phyloP scores from a whole-genome alignment of 2,888 invertebrate species.

The Eupsilia transversa region DNA sequence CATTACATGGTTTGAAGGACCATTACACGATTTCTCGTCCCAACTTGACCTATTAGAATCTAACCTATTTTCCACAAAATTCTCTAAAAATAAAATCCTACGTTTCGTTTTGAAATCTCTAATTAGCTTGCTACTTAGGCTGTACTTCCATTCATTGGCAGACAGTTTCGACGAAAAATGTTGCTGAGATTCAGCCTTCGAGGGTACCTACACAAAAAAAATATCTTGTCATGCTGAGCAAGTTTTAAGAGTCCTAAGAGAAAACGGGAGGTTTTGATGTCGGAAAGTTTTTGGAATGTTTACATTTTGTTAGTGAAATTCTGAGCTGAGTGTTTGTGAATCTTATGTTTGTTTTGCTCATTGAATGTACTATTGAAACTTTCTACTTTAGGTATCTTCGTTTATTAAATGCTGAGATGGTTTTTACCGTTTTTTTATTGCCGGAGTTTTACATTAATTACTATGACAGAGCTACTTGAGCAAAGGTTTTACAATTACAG shows the following conservation, averaged over 20 bases:
- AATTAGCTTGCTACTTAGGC: constrained; percentile 52
- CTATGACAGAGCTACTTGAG: neutral
- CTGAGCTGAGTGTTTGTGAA: constrained; percentile 14
- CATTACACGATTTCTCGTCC: neutral
- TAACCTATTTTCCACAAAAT: constrained; percentile 11
- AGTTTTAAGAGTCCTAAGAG: constrained; percentile 51
- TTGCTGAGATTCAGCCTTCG: constrained; percentile 20
- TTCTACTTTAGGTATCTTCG: neutral
- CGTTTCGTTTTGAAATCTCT: constrained; percentile 48
- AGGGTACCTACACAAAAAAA: constrained; percentile 49
- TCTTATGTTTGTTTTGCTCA: constrained; percentile 19
- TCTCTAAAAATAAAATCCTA: constrained; percentile 20
- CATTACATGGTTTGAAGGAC: neutral
- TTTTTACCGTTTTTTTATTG: neutral
- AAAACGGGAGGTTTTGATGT: constrained; percentile 48
- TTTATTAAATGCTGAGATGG: neutral
- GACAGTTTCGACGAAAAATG: constrained; percentile 32
- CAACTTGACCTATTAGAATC: constrained; percentile 26
- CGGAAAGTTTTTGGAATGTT: constrained; percentile 36
- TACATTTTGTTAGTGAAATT: constrained; percentile 41
- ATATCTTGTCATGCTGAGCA: constrained; percentile 45
- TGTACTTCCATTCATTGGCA: constrained; percentile 50
- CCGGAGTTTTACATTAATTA: neutral
- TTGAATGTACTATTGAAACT: neutral
- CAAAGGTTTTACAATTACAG: no score